Conservation (phyloP, 2,797 vertebrate genomes). For the Alcedo quadribrachys region DNA sequence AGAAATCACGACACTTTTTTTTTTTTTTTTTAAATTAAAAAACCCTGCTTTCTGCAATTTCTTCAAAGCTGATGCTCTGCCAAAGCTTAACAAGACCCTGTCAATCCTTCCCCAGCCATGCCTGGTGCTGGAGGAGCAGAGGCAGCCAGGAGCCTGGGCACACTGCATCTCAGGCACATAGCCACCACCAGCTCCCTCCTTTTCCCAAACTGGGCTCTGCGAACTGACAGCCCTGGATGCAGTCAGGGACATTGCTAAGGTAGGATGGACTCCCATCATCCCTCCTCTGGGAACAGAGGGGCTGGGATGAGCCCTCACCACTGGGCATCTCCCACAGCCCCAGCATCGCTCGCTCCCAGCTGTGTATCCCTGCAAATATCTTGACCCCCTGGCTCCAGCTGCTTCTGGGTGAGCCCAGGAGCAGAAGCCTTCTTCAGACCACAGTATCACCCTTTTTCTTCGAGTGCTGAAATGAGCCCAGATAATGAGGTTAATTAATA, state of each 20-base stretch:
- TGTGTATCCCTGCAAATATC: background rate
- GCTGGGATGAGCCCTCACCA: background rate
- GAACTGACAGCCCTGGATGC: fast-evolving
- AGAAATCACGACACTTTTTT: constrained; percentile 3
- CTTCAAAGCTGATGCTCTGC: constrained; percentile 26
- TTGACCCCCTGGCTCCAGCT: fast-evolving
- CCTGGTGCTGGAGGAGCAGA: background rate
- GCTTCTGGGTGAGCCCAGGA: background rate
- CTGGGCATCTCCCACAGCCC: background rate
- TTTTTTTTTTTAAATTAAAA: constrained; percentile 26
- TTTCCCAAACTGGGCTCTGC: fast-evolving
- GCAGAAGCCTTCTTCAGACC: background rate
- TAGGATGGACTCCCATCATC: background rate
- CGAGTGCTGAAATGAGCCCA: background rate
- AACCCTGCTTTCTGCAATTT: background rate
- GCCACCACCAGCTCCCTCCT: background rate
- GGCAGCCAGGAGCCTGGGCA: background rate
- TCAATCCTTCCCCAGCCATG: background rate
- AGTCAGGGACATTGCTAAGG: fast-evolving
- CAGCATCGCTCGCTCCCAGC: fast-evolving
- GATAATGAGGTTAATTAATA: constrained; percentile 46
- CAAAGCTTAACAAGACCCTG: constrained; percentile 43
- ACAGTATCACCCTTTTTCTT: background rate
- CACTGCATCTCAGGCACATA: fast-evolving
- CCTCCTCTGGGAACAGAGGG: background rate